phyloP scores from a whole-genome alignment of 2,113 vertebrate species.

The Burhinus bistriatus region DNA sequence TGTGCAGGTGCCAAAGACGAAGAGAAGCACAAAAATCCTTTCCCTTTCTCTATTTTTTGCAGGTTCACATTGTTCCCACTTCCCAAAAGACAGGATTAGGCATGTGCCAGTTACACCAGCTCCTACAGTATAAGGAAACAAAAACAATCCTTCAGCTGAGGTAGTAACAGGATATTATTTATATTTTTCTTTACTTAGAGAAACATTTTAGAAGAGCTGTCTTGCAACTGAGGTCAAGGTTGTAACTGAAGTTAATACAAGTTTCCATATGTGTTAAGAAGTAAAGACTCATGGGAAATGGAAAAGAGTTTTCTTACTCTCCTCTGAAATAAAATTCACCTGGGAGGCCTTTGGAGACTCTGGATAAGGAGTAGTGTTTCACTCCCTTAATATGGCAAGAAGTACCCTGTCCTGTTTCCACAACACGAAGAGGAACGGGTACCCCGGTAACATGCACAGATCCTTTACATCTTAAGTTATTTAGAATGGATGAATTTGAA shows the following conservation, averaged over 20 bases:
- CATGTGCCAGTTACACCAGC: not conserved
- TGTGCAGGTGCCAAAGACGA: not conserved
- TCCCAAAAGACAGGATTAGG: not conserved
- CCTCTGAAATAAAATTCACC: not conserved
- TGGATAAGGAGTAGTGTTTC: not conserved
- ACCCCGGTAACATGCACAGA: not conserved
- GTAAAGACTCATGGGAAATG: not conserved
- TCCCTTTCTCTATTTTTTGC: not conserved
- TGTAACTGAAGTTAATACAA: not conserved
- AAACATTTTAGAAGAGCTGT: not conserved
- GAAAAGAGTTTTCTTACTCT: not conserved
- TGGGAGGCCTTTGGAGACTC: not conserved
- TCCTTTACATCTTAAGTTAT: not conserved
- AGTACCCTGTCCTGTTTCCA: not conserved
- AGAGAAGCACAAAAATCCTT: not conserved
- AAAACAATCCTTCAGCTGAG: not conserved
- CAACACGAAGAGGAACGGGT: not conserved
- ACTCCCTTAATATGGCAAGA: not conserved
- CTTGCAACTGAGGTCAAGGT: not conserved
- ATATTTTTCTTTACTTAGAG: not conserved
- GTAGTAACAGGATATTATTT: not conserved
- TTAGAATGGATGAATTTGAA: conserved; percentile 7
- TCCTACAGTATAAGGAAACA: not conserved
- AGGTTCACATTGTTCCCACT: not conserved
- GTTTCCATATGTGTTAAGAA: not conserved